Base-by-base conservation (phyloP, 2,797 vertebrate species). In the Sitta carolinensis region DNA sequence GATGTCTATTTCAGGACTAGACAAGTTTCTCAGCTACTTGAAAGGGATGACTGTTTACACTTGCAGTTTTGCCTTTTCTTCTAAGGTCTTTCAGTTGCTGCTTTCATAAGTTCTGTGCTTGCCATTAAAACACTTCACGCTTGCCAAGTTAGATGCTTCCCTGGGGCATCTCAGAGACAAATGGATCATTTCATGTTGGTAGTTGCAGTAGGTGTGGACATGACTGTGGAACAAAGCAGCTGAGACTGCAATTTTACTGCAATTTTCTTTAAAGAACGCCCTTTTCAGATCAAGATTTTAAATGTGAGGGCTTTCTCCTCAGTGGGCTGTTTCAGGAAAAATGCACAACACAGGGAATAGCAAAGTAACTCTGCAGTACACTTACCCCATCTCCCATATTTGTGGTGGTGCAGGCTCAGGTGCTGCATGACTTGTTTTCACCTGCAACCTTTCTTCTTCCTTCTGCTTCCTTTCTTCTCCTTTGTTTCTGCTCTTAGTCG, bases 361-460 rank as follows among this genome's bases (percentile, higher is more conserved):
- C 0, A 0, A 55, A 69, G 40, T 11, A 32, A 51, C 36, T 34
- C 50, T 36, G 66, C 20, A 19, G 4, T 63, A 27, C 7, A 3
- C 10, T 29, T 5, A 1, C 7, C n/a, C 9, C 8, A 3, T 73
- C 43, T 78, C n/a, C 27, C 0, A 0, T 47, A 12, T 50, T 74
- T 81, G 30, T 52, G 45, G 29, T 45, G 23, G 11, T 62, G 23
- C 29, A 3, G 74, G 63, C 34, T 89, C 2, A 4, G 40, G n/a
- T 87, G 69, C 36, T 63, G n/a, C 54, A 72, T 78, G 43, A 17
- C 52, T 45, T 68, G 23, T 45, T 43, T 40, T 59, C 4, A 27
- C 8, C 34, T 50, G 9, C 36, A 69, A 11, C 43, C 10, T 58
- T 64, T 81, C 64, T 75, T 45, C 21, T 9, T 76, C 26, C 10